Conservation (phyloP, 1,140 invertebrate species). For the Thrips palmi region DNA sequence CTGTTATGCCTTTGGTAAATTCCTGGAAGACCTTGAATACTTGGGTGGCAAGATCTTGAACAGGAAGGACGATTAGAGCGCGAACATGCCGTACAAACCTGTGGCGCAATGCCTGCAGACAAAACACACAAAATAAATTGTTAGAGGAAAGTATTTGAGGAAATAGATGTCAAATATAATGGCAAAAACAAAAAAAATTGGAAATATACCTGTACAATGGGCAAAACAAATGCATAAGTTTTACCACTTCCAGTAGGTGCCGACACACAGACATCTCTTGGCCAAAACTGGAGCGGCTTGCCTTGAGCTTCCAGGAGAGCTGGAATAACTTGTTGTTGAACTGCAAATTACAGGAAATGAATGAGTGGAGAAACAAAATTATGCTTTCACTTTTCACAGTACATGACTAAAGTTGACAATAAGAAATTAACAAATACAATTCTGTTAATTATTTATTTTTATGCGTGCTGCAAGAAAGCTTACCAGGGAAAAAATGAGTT, state of each 20-base stretch:
- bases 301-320: constrained; percentile 47
- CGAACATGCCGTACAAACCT: constrained; percentile 38
- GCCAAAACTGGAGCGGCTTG: constrained; percentile 38
- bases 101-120: constrained; percentile 25
- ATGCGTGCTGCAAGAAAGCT: neutral
- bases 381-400: too few relatives aligned
- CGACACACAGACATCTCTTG: constrained; percentile 86
- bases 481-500: constrained; percentile 49
- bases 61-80: constrained; percentile 78
- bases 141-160: constrained; percentile 7
- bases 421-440: neutral
- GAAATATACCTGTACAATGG: constrained; percentile 55
- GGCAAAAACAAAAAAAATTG: constrained; percentile 7
- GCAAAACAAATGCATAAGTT: constrained; percentile 85
- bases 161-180: constrained; percentile 12
- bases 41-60: constrained; percentile 78
- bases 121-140: constrained; percentile 12
- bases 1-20: constrained; percentile 49
- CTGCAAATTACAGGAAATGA: constrained; percentile 27
- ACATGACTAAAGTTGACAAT: too few relatives aligned
- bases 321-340: constrained; percentile 71
- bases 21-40: constrained; percentile 66
- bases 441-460: neutral
- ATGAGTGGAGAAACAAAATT: too few relatives aligned
- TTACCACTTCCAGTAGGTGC: constrained; percentile 97